phyloP scores from a whole-genome alignment of 2,113 vertebrate genomes.

The Calidris pygmaea region DNA sequence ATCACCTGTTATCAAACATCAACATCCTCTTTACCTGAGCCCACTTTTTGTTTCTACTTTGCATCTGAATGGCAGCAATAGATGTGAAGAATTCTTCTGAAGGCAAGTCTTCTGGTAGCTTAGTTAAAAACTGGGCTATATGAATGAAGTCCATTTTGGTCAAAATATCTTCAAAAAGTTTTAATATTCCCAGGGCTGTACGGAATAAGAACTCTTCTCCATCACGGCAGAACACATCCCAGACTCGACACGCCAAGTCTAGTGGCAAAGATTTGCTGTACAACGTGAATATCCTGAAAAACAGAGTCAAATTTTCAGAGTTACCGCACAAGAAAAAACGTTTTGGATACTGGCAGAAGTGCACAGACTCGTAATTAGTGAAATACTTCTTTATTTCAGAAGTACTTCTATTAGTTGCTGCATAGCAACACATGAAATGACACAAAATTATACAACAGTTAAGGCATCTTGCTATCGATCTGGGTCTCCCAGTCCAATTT shows the following conservation, averaged over 20 bases:
- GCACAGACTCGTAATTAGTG: background rate
- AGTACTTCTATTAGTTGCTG: background rate
- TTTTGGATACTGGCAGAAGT: background rate
- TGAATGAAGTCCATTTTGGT: constrained; percentile 97
- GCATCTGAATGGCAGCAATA: constrained; percentile 89
- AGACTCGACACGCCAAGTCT: constrained; percentile 93
- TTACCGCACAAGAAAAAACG: background rate
- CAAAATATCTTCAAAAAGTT: constrained; percentile 89
- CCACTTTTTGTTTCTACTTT: constrained; percentile 92
- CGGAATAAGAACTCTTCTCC: constrained; percentile 95
- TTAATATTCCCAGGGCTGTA: constrained; percentile 89
- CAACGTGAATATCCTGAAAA: constrained; percentile 91
- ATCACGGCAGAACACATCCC: constrained; percentile 96
- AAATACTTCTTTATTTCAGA: background rate
- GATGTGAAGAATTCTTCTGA: constrained; percentile 86
- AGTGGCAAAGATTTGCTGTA: constrained; percentile 94
- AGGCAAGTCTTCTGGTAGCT: constrained; percentile 87
- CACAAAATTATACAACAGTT: background rate
- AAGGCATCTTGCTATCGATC: background rate
- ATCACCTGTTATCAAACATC: background rate
- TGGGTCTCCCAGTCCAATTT: background rate
- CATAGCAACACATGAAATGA: background rate
- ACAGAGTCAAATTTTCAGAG: background rate
- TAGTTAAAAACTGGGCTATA: constrained; percentile 94
- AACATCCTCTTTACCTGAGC: constrained; percentile 77